Percentiles rank a stretch among this genome's conserved stretches.
These are phyloP conservation scores for Indri indri DNA, from an alignment of 2,113 vertebrate species.

Conservation along the genomic window DNA sequence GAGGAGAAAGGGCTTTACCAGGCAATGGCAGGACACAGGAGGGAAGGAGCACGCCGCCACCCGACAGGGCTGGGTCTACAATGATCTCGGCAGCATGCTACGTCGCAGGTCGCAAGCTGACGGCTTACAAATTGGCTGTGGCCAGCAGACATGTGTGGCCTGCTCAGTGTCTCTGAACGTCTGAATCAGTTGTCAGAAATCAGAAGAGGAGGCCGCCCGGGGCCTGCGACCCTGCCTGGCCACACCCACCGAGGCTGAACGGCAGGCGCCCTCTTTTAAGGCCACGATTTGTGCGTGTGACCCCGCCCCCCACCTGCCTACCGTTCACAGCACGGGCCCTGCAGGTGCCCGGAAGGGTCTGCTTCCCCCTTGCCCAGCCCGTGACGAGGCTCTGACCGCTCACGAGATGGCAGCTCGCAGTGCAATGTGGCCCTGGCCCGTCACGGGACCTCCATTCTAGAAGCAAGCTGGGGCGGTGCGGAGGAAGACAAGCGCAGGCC, in stretches of 20 bases:
- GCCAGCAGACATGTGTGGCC: neutral
- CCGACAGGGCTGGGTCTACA: neutral
- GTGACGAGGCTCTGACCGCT: neutral
- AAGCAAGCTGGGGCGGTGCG: rapidly evolving
- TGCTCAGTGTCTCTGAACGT: neutral
- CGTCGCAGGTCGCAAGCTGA: rapidly evolving
- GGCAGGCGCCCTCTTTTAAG: neutral
- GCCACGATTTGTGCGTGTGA: too few species aligned
- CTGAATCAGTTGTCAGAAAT: too few species aligned
- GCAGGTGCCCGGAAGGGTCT: too few species aligned
- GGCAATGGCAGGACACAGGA: too few species aligned
- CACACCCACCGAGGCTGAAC: neutral
- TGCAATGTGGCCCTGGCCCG: neutral
- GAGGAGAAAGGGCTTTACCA: neutral
- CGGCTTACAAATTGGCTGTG: rapidly evolving
- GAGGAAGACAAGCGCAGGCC: neutral
- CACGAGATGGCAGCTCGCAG: neutral
- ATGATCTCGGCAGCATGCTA: neutral
- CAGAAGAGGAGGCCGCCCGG: neutral
- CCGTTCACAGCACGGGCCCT: too few species aligned
- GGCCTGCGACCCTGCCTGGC: neutral
- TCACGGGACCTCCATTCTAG: neutral
- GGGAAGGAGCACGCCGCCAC: neutral
- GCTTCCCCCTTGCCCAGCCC: too few species aligned
- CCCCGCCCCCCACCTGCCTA: too few species aligned